Base-by-base conservation (phyloP, 2,113 vertebrate genomes). In the Sigmodon hispidus region DNA sequence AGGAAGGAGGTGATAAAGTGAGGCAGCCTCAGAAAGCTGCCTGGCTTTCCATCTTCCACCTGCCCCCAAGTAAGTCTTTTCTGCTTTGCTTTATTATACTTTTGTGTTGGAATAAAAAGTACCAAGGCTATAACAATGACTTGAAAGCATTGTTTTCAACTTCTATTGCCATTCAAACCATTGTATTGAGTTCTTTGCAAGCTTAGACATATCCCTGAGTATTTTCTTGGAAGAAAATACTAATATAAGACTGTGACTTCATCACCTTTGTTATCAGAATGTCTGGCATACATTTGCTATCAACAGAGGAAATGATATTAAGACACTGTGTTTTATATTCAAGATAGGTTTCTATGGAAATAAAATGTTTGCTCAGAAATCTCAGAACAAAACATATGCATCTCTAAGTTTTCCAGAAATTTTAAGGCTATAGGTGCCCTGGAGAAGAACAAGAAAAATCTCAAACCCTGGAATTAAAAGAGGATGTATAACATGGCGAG, bases 21-120 rank as follows among this genome's bases (percentile, higher is more conserved):
- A 7, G 9, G 1, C 4, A 2, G 24, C 17, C 34, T 48, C 21
- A 2, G 7, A 34, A 29, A 31, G 10, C 13, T 16, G 29, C 26
- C 10, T 22, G 59, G n/a, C 11, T 40, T 11, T 2, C 50, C 15
- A 2, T 45, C 40, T 67, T n/a, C 10, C 1, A 0, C 52, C 50
- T 4, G 0, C 4, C 34, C 13, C 7, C 8, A 34, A 72, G 11
- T 29, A 73, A 12, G 40, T 36, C 19, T 7, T 0, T 21, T 31
- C 75, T 70, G 29, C 52, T 70, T n/a, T 50, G 22, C 79, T 80
- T 79, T 90, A 17, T 70, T 69, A 31, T 1, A 72, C 16, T 61
- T 83, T n/a, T 87, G 34, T 70, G 2, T 81, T 81, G 61, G 69
- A 96, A 89, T 59, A 67, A 81, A 21, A 59, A 24, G 12, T 5